Conservation (phyloP, 2,113 vertebrate species). For the Scortum barcoo region DNA sequence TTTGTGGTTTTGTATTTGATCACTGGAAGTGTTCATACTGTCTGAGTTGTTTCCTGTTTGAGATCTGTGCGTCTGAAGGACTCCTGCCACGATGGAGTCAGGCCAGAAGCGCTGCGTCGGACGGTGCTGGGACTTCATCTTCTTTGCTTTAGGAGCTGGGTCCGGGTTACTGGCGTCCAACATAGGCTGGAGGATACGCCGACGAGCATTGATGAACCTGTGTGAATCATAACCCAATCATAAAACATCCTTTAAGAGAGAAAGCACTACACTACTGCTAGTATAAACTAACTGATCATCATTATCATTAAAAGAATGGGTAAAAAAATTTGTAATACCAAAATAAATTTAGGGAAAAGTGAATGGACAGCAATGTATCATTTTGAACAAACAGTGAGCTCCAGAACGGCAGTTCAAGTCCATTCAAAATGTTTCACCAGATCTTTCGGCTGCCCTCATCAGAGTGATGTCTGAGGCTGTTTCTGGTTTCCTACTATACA, state of each 20-base stretch:
- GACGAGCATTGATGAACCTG: constrained; percentile 98
- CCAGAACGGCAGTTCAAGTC: not conserved
- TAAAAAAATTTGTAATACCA: not conserved
- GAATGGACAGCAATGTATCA: not conserved
- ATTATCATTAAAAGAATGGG: not conserved
- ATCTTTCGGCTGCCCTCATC: not conserved
- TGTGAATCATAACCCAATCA: not conserved
- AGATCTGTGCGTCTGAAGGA: constrained; percentile 92
- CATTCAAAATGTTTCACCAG: not conserved
- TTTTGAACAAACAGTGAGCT: not conserved
- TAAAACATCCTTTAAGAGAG: no score
- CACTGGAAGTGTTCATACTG: constrained; percentile 80
- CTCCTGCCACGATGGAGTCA: constrained; percentile 96
- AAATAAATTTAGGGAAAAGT: not conserved
- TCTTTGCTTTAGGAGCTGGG: constrained; percentile 98
- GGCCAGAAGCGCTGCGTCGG: constrained; percentile 99
- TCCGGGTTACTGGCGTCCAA: constrained; percentile 98
- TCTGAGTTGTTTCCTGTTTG: constrained; percentile 91
- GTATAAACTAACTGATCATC: no score
- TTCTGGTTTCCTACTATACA: not conserved
- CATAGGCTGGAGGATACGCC: constrained; percentile 98
- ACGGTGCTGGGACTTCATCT: constrained; percentile 99
- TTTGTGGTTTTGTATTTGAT: not conserved
- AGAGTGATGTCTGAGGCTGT: not conserved
- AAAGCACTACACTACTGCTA: no score